A percentile compares a stretch with the other conserved stretches of the same genome.
phyloP scores from a whole-genome alignment of 2,797 vertebrate genomes.

The Acipenser ruthenus region DNA sequence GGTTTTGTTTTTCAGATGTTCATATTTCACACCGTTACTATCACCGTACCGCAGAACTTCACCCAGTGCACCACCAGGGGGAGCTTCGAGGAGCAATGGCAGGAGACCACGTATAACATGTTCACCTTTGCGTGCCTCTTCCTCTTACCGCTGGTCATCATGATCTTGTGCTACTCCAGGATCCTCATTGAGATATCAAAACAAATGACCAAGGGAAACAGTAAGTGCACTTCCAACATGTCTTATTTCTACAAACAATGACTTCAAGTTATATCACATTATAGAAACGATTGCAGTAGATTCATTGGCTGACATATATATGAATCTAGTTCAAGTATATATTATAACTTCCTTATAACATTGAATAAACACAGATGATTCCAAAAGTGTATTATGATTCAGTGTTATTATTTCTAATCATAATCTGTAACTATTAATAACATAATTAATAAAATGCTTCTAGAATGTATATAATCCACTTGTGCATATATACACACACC shows the following conservation, averaged over 20 bases:
- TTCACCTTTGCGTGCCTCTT: constrained; percentile 74
- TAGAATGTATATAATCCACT: too few species aligned
- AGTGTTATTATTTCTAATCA: too few species aligned
- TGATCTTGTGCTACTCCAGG: constrained; percentile 73
- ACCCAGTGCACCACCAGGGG: constrained; percentile 77
- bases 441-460: too few species aligned
- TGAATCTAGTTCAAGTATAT: background rate
- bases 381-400: too few species aligned
- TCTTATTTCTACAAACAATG: background rate
- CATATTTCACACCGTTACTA: constrained; percentile 74
- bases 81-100: constrained; percentile 69
- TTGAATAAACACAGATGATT: background rate
- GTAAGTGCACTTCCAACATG: constrained; percentile 44
- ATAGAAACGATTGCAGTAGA: background rate
- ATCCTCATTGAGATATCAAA: constrained; percentile 76
- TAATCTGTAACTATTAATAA: too few species aligned
- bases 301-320: background rate
- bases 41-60: constrained; percentile 67
- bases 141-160: constrained; percentile 76
- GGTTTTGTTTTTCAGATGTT: constrained; percentile 56
- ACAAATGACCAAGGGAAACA: constrained; percentile 55
- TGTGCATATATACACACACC: too few species aligned
- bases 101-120: constrained; percentile 81
- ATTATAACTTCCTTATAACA: background rate
- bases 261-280: background rate